These are phyloP conservation scores for Melinopterus prodromus DNA, from an alignment of 2,888 invertebrate genomes.

Conservation along the genomic window DNA sequence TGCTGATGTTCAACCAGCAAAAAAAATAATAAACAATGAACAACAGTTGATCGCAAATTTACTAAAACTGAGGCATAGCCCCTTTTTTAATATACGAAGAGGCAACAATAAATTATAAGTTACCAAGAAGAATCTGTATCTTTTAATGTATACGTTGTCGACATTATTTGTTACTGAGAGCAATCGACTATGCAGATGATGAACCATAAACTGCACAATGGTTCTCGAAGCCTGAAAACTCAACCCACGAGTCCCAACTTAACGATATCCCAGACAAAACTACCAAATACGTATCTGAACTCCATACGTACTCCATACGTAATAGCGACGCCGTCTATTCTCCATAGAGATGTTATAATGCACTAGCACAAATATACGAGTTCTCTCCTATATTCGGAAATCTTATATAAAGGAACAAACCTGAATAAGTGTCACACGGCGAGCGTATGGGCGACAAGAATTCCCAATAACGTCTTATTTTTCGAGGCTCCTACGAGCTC, in stretches of 20 bases:
- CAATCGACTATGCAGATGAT: neutral
- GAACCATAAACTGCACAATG: neutral
- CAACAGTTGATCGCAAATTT: too few species aligned
- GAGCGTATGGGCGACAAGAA: neutral
- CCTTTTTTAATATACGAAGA: too few species aligned
- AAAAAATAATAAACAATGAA: too few species aligned
- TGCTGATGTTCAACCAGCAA: too few species aligned
- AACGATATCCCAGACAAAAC: neutral
- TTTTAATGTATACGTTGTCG: neutral
- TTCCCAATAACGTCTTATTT: neutral
- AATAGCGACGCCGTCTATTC: neutral
- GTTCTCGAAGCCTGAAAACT: neutral
- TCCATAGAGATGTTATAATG: neutral
- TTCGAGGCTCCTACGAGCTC: neutral
- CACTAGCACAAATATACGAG: neutral
- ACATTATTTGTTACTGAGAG: neutral
- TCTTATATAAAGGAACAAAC: neutral
- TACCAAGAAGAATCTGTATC: too few species aligned
- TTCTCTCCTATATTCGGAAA: neutral
- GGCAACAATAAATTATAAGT: too few species aligned
- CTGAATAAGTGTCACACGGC: neutral
- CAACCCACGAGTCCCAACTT: neutral
- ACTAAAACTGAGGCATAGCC: too few species aligned
- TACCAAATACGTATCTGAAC: neutral
- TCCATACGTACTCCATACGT: neutral